Percentiles rank a stretch among this genome's conserved stretches.
These are phyloP conservation scores for Mesorhabditis belari DNA, from an alignment of 2,888 invertebrate species.

Conservation along the genomic window DNA sequence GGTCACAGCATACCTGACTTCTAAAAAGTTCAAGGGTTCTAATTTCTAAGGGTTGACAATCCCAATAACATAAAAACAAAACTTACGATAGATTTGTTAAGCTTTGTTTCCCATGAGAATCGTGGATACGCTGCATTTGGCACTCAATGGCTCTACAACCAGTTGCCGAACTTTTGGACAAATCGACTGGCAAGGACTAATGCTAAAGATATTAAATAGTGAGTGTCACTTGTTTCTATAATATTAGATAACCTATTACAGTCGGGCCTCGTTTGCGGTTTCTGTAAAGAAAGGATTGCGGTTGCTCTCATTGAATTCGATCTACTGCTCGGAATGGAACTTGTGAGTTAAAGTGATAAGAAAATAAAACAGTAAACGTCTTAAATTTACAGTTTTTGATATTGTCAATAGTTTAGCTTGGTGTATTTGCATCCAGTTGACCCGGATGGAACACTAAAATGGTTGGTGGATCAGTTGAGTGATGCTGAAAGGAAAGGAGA, in stretches of 20 bases:
- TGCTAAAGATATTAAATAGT: not conserved
- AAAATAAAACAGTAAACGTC: not conserved
- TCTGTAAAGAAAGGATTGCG: conserved; percentile 57
- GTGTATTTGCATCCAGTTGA: conserved; percentile 76
- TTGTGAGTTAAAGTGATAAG: conserved; percentile 26
- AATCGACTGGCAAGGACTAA: not conserved
- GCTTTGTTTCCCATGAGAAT: too few species aligned
- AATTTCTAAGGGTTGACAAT: too few species aligned
- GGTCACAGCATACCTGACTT: conserved; percentile 2
- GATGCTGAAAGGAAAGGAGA: conserved; percentile 70
- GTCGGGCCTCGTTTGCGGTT: conserved; percentile 72
- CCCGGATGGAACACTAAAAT: conserved; percentile 70
- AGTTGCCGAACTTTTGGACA: not conserved
- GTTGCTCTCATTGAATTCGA: conserved; percentile 45
- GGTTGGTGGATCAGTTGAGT: conserved; percentile 69
- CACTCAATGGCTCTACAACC: too few species aligned
- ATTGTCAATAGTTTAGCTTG: conserved; percentile 58
- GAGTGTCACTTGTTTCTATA: too few species aligned
- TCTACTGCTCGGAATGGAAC: conserved; percentile 54
- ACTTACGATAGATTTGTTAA: too few species aligned
- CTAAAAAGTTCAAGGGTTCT: not conserved
- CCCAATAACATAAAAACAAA: too few species aligned
- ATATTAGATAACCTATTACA: conserved; percentile 6
- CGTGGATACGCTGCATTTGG: too few species aligned
- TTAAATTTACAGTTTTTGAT: not conserved